phyloP scores from a whole-genome alignment of 2,888 invertebrate genomes.

The Shargacucullia verbasci region DNA sequence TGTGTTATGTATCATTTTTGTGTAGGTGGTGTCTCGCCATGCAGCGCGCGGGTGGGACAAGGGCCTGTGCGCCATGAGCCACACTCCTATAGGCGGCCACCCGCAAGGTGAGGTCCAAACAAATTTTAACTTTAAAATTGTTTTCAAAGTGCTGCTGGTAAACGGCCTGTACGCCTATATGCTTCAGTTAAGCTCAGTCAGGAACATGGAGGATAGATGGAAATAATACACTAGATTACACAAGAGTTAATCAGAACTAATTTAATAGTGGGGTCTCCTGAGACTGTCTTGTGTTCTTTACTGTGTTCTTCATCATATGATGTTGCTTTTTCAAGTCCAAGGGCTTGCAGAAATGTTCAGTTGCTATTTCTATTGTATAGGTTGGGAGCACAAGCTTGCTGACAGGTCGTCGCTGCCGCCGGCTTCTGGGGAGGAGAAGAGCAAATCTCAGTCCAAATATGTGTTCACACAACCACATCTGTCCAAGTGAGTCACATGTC shows the following conservation, averaged over 20 bases:
- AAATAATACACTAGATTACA: too few species aligned
- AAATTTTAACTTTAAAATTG: not conserved
- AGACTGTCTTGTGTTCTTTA: too few species aligned
- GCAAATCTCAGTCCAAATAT: constrained; percentile 85
- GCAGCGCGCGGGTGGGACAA: constrained; percentile 89
- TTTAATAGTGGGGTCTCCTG: too few species aligned
- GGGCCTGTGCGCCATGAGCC: constrained; percentile 90
- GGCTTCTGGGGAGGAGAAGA: constrained; percentile 93
- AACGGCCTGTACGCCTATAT: too few species aligned
- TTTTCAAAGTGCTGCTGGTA: not conserved
- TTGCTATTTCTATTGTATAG: constrained; percentile 57
- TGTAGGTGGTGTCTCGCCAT: constrained; percentile 89
- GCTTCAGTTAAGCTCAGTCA: too few species aligned
- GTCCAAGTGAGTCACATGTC: constrained; percentile 74
- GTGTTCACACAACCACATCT: constrained; percentile 86
- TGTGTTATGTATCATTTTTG: constrained; percentile 19
- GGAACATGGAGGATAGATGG: too few species aligned
- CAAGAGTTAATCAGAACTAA: too few species aligned
- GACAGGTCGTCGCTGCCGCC: constrained; percentile 95
- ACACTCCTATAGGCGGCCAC: constrained; percentile 89
- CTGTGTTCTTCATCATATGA: too few species aligned
- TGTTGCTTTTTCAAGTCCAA: too few species aligned
- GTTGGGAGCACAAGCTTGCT: constrained; percentile 90
- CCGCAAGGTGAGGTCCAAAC: constrained; percentile 87
- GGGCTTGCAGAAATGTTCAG: not conserved